Evolutionary conservation across 2,113 vertebrate genomes (phyloP).

Genomic region (Lucifuga dentata): DNA sequence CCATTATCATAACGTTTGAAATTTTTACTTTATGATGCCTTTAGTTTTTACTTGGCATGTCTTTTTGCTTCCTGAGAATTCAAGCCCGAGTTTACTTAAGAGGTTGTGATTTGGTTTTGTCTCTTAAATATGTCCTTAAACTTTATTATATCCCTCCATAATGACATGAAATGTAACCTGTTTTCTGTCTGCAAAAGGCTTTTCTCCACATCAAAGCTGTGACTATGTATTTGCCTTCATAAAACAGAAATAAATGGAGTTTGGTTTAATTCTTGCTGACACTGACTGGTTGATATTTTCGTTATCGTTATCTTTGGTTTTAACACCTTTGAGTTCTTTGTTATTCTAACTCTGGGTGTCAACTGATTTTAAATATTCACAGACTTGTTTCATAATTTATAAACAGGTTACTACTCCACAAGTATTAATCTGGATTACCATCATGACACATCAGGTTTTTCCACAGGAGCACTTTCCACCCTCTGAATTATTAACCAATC

Average conservation of each 20-base stretch:
- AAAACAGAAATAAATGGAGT: slow-evolving; percentile 43
- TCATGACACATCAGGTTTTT: slow-evolving; percentile 21
- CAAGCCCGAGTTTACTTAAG: neutral
- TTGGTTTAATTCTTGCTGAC: slow-evolving; percentile 1
- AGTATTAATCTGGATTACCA: neutral
- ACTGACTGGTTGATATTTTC: neutral
- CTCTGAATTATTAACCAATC: slow-evolving; percentile 51
- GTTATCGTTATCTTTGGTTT: neutral
- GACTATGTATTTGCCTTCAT: slow-evolving; percentile 1
- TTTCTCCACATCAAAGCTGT: slow-evolving; percentile 23
- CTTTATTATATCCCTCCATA: neutral
- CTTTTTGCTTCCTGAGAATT: neutral
- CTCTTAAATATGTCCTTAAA: slow-evolving; percentile 11
- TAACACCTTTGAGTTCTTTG: too few relatives aligned
- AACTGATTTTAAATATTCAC: neutral
- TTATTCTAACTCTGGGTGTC: neutral
- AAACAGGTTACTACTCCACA: neutral
- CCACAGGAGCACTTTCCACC: slow-evolving; percentile 16
- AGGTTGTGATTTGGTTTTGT: neutral
- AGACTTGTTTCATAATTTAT: neutral
- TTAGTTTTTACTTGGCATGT: slow-evolving; percentile 7
- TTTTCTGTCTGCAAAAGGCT: slow-evolving; percentile 13
- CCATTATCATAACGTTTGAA: slow-evolving; percentile 24
- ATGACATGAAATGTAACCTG: neutral
- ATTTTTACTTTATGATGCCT: slow-evolving; percentile 14